Percentiles rank a stretch among this genome's conserved stretches.
Conservation (phyloP, 2,888 invertebrate species). For the Epinotia demarniana region DNA sequence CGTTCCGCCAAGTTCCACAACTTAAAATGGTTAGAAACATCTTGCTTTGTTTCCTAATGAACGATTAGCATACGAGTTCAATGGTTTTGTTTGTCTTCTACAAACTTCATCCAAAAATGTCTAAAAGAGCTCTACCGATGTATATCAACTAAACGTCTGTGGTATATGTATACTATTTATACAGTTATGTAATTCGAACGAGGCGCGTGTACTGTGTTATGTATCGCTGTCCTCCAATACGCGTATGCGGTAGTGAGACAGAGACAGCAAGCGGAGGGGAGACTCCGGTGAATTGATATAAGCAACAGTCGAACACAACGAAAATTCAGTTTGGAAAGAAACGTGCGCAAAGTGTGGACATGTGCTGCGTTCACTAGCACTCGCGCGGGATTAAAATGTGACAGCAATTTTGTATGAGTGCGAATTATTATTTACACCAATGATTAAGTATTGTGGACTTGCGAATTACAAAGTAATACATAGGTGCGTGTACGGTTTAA, state of each 20-base stretch:
- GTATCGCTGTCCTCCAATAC: constrained; percentile 64
- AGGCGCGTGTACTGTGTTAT: constrained; percentile 57
- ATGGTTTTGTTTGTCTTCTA: constrained; percentile 34
- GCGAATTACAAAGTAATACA: constrained; percentile 51
- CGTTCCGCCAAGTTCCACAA: constrained; percentile 18
- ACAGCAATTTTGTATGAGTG: constrained; percentile 73
- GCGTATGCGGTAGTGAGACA: constrained; percentile 59
- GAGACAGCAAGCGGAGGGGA: constrained; percentile 71
- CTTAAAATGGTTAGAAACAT: neutral
- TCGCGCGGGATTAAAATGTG: constrained; percentile 78
- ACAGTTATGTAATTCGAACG: constrained; percentile 60
- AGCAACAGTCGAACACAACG: constrained; percentile 78
- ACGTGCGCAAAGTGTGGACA: constrained; percentile 64
- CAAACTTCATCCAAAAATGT: constrained; percentile 30
- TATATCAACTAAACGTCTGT: constrained; percentile 38
- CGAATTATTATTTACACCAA: constrained; percentile 62
- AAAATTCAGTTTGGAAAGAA: constrained; percentile 79
- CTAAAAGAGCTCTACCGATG: constrained; percentile 34
- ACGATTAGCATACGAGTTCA: constrained; percentile 38
- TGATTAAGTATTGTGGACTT: constrained; percentile 62
- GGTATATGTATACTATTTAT: constrained; percentile 52
- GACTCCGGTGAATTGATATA: constrained; percentile 78
- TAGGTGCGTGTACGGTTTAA: constrained; percentile 56
- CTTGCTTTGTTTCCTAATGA: constrained; percentile 29
- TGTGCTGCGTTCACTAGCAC: constrained; percentile 56